Evolutionary conservation across 2,113 vertebrate genomes (phyloP).

Genomic region (Phalacrocorax carbo): DNA sequence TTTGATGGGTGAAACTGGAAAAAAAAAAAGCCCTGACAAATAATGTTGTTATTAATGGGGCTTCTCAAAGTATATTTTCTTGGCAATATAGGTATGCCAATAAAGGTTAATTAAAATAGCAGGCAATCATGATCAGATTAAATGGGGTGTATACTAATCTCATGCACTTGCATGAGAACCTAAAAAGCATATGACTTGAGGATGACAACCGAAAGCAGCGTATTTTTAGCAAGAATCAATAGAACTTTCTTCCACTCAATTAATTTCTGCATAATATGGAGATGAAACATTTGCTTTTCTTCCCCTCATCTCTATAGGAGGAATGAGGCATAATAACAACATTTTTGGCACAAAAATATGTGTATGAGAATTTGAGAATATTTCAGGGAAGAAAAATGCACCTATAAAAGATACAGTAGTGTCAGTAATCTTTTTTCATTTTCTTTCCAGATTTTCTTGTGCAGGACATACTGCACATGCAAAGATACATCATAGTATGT

Average conservation of each 20-base stretch:
- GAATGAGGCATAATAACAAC: not conserved
- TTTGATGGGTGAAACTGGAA: not conserved
- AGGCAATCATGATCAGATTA: constrained; percentile 27
- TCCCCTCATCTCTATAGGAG: not conserved
- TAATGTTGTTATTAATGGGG: not conserved
- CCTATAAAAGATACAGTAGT: not conserved
- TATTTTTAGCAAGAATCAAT: constrained; percentile 36
- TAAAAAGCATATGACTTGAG: constrained; percentile 28
- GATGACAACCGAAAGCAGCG: constrained; percentile 16
- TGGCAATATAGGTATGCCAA: constrained; percentile 26
- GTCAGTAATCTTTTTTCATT: not conserved
- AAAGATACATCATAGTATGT: not conserved
- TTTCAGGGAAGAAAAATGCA: not conserved
- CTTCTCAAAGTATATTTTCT: constrained; percentile 17
- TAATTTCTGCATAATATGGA: constrained; percentile 21
- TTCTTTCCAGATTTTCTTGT: not conserved
- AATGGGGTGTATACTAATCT: constrained; percentile 38
- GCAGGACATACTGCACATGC: not conserved
- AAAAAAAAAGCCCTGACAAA: not conserved
- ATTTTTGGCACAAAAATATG: not conserved
- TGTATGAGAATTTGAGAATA: not conserved
- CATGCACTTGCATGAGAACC: not conserved
- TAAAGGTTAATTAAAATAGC: constrained; percentile 56
- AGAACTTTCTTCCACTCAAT: constrained; percentile 53
- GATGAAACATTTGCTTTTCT: constrained; percentile 19